Base-by-base conservation (phyloP, 2,113 vertebrate genomes). In the Nyctibius bracteatus region DNA sequence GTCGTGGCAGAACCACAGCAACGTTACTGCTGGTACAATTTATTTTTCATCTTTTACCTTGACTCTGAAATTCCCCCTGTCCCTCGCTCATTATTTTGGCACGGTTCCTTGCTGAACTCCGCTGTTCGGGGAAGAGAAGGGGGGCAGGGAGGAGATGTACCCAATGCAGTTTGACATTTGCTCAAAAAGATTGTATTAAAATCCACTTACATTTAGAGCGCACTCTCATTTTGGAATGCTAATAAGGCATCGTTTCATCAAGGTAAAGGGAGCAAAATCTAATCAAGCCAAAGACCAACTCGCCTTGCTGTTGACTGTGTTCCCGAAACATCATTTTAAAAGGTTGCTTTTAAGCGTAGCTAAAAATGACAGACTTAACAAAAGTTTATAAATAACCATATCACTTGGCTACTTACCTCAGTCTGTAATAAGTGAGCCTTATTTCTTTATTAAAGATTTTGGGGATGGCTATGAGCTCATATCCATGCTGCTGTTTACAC, bases 111-210 rank as follows among this genome's bases (percentile, higher is more conserved):
- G 93, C 92, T 97, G 96, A 96, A 95, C 96, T 98, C 94, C 95
- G 95, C 96, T 93, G 72, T 94, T 97, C 33, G 1, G 92, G 73
- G 49, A 81, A 82, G 91, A 33, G 37, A 65, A 72, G 47, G 49
- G 5, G 14, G 86, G 55, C 51, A 67, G 66, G 18, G 23, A 96
- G 84, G 81, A 90, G 80, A 97, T 2, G 2, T 96, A 91, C 86
- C 95, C 89, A 62, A 92, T 90, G 91, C 90, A 97, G 94, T 97
- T 95, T 97, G 97, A 98, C 97, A 97, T 95, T 96, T 97, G 92
- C 90, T 97, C 97, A 77, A 90, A 97, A 98, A 97, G 92, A 98
- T 97, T 96, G 91, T 95, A 98, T 98, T 97, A 98, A 98, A 98
- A 97, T 95, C 94, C 95, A 97, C 97, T 98, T 98, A 96, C 96